A percentile compares a stretch with the other conserved stretches of the same genome.
Evolutionary conservation across 1,140 invertebrate genomes (phyloP).

Genomic region (Grapholita molesta): DNA sequence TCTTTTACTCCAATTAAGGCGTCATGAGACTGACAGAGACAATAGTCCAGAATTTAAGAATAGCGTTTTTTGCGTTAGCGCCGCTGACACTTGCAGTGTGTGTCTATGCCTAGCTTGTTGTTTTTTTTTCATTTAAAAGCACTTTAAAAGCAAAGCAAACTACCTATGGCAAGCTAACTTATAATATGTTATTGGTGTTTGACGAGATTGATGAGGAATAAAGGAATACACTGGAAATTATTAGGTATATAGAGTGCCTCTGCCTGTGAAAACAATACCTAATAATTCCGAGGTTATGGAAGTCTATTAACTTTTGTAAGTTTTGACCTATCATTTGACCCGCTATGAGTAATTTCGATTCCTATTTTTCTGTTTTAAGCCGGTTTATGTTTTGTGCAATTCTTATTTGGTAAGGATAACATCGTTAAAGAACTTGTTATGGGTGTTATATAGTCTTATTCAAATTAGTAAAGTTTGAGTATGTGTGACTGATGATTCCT

Average conservation of each 20-base stretch:
- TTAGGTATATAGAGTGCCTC: not conserved
- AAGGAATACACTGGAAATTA: not conserved
- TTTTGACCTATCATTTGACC: not conserved
- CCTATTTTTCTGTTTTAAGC: not conserved
- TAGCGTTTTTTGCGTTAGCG: too few relatives aligned
- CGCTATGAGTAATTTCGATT: not conserved
- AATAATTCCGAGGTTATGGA: not conserved
- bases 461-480: not conserved
- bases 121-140: too few relatives aligned
- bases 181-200: not conserved
- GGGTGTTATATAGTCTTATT: not conserved
- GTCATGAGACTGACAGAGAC: too few relatives aligned
- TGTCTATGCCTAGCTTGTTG: too few relatives aligned
- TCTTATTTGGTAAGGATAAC: not conserved
- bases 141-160: not conserved
- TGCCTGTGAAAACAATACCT: not conserved
- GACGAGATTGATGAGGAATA: not conserved
- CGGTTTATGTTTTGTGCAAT: slow-evolving; percentile 3
- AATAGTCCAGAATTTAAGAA: too few relatives aligned
- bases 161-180: not conserved
- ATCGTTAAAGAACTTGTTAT: not conserved
- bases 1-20: too few relatives aligned
- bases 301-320: not conserved
- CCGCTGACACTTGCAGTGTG: too few relatives aligned
- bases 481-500: too few relatives aligned